A percentile compares a stretch with the other conserved stretches of the same genome.
Evolutionary conservation across 2,888 invertebrate species (phyloP).

Genomic region (Trachelus troglodyta): DNA sequence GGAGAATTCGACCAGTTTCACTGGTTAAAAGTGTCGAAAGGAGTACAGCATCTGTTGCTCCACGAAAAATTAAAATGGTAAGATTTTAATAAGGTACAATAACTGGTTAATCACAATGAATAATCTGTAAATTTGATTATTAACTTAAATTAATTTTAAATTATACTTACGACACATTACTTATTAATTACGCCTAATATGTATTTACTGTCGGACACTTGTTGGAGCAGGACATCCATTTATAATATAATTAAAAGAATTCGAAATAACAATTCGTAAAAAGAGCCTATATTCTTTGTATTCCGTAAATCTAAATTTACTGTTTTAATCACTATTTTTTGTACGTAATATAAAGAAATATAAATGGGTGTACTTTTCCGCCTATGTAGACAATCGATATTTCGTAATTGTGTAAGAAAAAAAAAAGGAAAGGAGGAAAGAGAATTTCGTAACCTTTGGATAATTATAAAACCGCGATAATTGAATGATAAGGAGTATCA

Average conservation of each 20-base stretch:
- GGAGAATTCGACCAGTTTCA: constrained; percentile 33
- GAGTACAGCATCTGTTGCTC: constrained; percentile 38
- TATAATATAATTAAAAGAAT: neutral
- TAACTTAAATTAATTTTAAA: neutral
- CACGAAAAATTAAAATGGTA: constrained; percentile 47
- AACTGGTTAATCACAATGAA: neutral
- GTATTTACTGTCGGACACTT: neutral
- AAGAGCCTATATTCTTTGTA: neutral
- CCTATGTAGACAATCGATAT: neutral
- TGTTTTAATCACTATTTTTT: neutral
- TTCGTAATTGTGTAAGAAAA: neutral
- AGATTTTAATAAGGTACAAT: constrained; percentile 4
- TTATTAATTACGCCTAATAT: neutral
- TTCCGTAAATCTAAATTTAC: neutral
- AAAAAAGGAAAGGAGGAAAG: neutral
- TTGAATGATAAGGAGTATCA: neutral
- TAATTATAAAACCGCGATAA: neutral
- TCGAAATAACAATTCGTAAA: neutral
- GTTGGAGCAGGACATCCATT: neutral
- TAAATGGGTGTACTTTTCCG: neutral
- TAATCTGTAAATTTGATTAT: neutral
- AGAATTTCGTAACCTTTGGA: neutral
- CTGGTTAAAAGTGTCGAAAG: constrained; percentile 35
- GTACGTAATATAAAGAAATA: neutral
- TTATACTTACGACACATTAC: neutral